Evolutionary conservation across 2,797 vertebrate species (phyloP).

Genomic region (Anableps anableps): DNA sequence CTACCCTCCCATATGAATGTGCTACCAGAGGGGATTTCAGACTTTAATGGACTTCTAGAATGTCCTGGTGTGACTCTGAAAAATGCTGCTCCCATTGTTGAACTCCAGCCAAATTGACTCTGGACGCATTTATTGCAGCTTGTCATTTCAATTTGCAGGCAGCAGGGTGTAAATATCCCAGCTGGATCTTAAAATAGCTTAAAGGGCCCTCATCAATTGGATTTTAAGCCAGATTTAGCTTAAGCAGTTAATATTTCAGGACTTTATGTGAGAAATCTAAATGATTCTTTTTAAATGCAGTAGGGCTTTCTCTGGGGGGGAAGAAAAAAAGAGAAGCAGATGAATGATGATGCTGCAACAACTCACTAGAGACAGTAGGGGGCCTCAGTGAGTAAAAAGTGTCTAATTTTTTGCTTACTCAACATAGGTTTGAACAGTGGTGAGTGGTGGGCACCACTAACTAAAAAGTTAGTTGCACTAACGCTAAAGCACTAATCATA

Average conservation of each 20-base stretch:
- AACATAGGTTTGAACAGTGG: not conserved
- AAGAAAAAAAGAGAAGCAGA: not conserved
- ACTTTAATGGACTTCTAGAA: constrained; percentile 58
- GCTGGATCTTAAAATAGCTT: constrained; percentile 43
- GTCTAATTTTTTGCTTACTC: not conserved
- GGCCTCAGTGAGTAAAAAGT: constrained; percentile 1
- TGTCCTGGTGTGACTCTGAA: constrained; percentile 49
- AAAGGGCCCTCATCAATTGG: not conserved
- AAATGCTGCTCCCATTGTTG: constrained; percentile 47
- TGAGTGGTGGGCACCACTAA: not conserved
- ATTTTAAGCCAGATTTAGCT: constrained; percentile 7
- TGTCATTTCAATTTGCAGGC: constrained; percentile 68
- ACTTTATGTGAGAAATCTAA: not conserved
- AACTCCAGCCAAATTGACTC: constrained; percentile 66
- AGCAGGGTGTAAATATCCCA: constrained; percentile 40
- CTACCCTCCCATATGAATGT: constrained; percentile 21
- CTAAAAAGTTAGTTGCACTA: not conserved
- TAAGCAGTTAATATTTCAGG: constrained; percentile 8
- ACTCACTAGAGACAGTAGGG: constrained; percentile 26
- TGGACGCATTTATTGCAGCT: constrained; percentile 61
- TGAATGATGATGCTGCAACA: not conserved
- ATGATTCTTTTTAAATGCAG: not conserved
- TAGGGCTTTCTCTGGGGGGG: not conserved
- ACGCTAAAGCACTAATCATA: not conserved
- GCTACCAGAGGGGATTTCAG: constrained; percentile 36